Conservation (phyloP, 2,113 vertebrate genomes). For the Sturnira hondurensis region DNA sequence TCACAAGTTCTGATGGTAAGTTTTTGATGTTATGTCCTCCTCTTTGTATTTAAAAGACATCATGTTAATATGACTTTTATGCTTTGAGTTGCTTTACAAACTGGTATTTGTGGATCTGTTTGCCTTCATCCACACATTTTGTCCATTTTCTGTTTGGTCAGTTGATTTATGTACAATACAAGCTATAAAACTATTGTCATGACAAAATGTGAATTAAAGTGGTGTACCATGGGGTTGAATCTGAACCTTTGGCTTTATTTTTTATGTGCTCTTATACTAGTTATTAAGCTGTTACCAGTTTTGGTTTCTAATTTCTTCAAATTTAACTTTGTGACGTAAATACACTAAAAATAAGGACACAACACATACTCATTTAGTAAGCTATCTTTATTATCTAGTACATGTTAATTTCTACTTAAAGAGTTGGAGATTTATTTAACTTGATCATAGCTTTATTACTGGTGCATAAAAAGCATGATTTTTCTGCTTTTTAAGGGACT, state of each 20-base stretch:
- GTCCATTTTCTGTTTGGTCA: background rate
- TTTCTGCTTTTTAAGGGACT: background rate
- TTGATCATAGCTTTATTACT: background rate
- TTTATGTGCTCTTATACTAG: background rate
- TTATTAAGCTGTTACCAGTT: background rate
- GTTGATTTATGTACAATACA: background rate
- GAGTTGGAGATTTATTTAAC: slow-evolving; percentile 22
- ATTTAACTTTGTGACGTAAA: background rate
- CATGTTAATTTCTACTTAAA: slow-evolving; percentile 16
- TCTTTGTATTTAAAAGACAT: background rate
- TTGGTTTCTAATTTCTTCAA: slow-evolving; percentile 26
- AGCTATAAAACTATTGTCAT: background rate
- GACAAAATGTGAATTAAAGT: slow-evolving; percentile 19
- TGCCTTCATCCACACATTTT: background rate
- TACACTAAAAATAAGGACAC: background rate
- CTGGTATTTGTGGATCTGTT: background rate
- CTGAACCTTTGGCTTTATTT: background rate
- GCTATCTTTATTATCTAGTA: background rate
- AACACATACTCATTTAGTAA: background rate
- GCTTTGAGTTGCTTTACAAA: slow-evolving; percentile 36
- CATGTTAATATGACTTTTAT: background rate
- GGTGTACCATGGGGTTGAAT: background rate
- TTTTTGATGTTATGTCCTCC: background rate
- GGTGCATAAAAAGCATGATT: background rate
- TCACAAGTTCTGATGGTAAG: slow-evolving; percentile 96